A percentile compares a stretch with the other conserved stretches of the same genome.
These are phyloP conservation scores for Netelia virgata DNA, from an alignment of 2,888 invertebrate genomes.

Conservation along the genomic window DNA sequence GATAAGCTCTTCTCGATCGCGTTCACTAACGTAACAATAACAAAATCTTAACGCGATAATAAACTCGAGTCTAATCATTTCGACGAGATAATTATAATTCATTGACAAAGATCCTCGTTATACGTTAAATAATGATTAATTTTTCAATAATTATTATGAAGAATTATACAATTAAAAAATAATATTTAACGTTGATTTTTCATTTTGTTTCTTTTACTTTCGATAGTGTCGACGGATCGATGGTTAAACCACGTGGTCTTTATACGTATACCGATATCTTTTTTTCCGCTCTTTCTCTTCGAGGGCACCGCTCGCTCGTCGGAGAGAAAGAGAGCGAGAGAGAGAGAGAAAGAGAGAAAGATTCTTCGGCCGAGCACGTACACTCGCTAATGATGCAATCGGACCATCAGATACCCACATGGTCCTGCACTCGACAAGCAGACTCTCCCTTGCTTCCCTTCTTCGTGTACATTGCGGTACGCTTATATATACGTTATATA, in stretches of 20 bases:
- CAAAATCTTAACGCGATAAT: not conserved
- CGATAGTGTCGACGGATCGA: constrained; percentile 52
- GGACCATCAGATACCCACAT: constrained; percentile 76
- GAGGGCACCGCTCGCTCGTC: constrained; percentile 23
- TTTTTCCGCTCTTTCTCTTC: constrained; percentile 39
- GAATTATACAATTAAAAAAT: too few species aligned
- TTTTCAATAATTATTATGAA: not conserved
- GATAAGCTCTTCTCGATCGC: constrained; percentile 14
- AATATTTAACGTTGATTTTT: not conserved
- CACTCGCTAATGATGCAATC: constrained; percentile 80
- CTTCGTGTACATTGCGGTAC: constrained; percentile 58
- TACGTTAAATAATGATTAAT: not conserved
- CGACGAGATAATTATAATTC: not conserved
- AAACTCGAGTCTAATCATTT: not conserved
- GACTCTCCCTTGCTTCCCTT: constrained; percentile 69
- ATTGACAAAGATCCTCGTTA: not conserved
- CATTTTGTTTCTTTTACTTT: not conserved
- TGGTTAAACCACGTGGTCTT: constrained; percentile 52
- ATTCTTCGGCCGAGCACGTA: constrained; percentile 71
- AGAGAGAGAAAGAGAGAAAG: constrained; percentile 49
- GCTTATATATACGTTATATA: not conserved
- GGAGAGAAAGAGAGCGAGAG: too few species aligned
- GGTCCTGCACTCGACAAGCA: constrained; percentile 60
- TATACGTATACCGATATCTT: not conserved
- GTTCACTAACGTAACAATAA: not conserved